Evolutionary conservation across 2,113 vertebrate genomes (phyloP).

Genomic region (Asarcornis scutulata): DNA sequence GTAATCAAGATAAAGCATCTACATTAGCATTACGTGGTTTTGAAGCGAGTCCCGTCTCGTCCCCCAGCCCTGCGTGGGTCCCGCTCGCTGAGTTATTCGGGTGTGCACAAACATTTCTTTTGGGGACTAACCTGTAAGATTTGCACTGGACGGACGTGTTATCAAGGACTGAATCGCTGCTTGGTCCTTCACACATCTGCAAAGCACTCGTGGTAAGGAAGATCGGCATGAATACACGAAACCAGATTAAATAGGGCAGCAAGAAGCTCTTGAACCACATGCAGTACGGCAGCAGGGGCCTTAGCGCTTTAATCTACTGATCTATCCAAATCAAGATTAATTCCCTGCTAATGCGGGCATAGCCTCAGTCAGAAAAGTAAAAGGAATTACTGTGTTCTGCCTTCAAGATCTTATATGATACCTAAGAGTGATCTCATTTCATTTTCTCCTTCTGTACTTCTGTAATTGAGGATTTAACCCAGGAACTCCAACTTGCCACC

Average conservation of each 20-base stretch:
- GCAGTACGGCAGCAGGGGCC: not conserved
- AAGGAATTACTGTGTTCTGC: not conserved
- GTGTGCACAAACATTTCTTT: not conserved
- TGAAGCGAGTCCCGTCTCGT: not conserved
- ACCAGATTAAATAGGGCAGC: not conserved
- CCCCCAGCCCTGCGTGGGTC: not conserved
- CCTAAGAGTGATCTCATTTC: not conserved
- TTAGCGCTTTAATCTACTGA: not conserved
- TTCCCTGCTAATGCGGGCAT: not conserved
- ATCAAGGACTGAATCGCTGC: fast-evolving
- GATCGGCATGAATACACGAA: not conserved
- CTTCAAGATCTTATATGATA: not conserved
- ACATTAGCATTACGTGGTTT: fast-evolving
- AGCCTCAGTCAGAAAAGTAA: not conserved
- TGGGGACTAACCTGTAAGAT: not conserved
- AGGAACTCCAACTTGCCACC: not conserved
- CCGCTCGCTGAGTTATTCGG: not conserved
- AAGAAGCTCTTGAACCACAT: not conserved
- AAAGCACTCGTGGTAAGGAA: fast-evolving
- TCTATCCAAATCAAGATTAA: not conserved
- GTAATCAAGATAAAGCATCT: not conserved
- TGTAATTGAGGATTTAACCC: not conserved
- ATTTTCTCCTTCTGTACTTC: not conserved
- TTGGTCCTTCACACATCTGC: not conserved
- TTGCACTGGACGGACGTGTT: too few species aligned